These are phyloP conservation scores for Yponomeuta sedellus DNA, from an alignment of 2,888 invertebrate genomes.

Conservation along the genomic window DNA sequence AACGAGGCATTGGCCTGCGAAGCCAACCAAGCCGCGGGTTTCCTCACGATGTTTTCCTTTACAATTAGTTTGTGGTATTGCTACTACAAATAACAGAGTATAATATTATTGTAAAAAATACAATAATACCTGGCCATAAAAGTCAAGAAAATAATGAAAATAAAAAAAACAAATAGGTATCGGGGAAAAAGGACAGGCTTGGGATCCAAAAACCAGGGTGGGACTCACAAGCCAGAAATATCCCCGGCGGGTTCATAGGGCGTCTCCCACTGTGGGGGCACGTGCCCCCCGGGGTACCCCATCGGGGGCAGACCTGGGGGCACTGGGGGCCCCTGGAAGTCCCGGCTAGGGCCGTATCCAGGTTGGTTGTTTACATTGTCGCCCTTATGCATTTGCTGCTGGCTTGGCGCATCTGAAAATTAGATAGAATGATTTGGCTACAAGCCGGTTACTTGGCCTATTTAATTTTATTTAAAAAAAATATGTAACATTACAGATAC, in stretches of 20 bases:
- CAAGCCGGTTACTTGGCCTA: background rate
- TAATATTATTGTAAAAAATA: too few relatives aligned
- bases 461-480: background rate
- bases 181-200: conserved; percentile 27
- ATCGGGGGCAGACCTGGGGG: conserved; percentile 33
- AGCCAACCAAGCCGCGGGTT: too few relatives aligned
- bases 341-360: conserved; percentile 58
- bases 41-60: too few relatives aligned
- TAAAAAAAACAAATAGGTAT: conserved; percentile 14
- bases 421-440: conserved; percentile 5
- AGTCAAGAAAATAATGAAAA: background rate
- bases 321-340: conserved; percentile 49
- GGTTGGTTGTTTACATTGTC: conserved; percentile 76
- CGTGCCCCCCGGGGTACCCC: conserved; percentile 51
- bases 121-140: background rate
- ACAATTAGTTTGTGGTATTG: too few relatives aligned
- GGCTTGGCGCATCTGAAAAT: conserved; percentile 66
- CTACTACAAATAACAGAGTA: too few relatives aligned
- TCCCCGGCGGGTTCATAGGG: conserved; percentile 71
- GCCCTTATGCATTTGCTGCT: conserved; percentile 62
- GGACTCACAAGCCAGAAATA: conserved; percentile 75
- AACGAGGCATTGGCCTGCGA: too few relatives aligned
- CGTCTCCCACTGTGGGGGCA: conserved; percentile 53
- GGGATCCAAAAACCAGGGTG: conserved; percentile 45
- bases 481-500: too few relatives aligned